These are phyloP conservation scores for Apamea sordens DNA, from an alignment of 2,888 invertebrate species.

Conservation along the genomic window DNA sequence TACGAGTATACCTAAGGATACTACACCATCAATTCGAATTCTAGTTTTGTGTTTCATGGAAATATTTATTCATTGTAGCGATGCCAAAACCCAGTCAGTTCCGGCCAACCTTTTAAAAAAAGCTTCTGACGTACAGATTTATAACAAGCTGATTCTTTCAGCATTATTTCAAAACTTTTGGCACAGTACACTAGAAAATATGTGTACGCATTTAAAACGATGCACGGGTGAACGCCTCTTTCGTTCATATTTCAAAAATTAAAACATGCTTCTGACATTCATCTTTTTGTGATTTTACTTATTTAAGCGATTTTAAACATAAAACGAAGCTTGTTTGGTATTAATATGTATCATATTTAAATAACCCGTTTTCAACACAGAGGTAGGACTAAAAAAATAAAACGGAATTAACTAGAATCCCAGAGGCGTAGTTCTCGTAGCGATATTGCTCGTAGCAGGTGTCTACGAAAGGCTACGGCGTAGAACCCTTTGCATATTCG, in stretches of 20 bases:
- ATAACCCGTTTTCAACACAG: constrained; percentile 12
- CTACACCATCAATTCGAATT: constrained; percentile 17
- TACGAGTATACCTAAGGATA: neutral
- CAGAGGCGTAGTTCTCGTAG: constrained; percentile 61
- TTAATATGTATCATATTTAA: constrained; percentile 30
- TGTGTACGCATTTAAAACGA: constrained; percentile 30
- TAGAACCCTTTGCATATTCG: constrained; percentile 65
- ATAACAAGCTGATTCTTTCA: constrained; percentile 47
- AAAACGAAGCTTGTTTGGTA: neutral
- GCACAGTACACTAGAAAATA: constrained; percentile 44
- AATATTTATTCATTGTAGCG: constrained; percentile 45
- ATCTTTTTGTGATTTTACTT: constrained; percentile 11
- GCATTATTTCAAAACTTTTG: constrained; percentile 43
- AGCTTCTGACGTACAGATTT: constrained; percentile 44
- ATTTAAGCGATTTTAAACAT: neutral
- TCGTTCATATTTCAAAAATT: constrained; percentile 17
- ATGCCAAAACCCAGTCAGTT: constrained; percentile 49
- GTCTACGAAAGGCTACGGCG: constrained; percentile 65
- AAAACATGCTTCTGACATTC: constrained; percentile 17
- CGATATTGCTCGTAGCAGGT: constrained; percentile 64
- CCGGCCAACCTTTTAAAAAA: constrained; percentile 48
- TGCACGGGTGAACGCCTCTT: constrained; percentile 26
- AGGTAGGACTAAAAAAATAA: constrained; percentile 51
- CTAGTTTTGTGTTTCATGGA: constrained; percentile 25
- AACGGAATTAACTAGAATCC: constrained; percentile 53